Evolutionary conservation across 2,888 invertebrate species (phyloP), one percentile per base, ranked within the genome.

Genomic region (Athalia cordata): DNA sequence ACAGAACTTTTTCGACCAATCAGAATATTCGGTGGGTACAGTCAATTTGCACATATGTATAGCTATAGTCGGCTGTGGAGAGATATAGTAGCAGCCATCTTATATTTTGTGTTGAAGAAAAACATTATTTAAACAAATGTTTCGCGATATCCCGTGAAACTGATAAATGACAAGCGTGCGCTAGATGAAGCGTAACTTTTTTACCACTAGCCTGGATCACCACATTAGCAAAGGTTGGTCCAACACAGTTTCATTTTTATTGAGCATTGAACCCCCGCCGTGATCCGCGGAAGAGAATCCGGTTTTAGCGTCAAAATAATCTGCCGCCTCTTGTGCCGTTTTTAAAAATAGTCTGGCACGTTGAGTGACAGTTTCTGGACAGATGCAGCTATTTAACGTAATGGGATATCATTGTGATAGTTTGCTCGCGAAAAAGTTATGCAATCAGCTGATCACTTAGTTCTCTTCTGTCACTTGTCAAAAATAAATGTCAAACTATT

Each of bases 91-190:
- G 89, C 89, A 89, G 90, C 90, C 90, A 90, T 90, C 90, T 90
- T 90, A 89, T 90, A 90, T 90, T 90, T 90, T 89, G 89, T 88
- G 89, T 90, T 88, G 86, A 86, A 89, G 89, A 89, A 89, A 89
- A 90, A 90, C 89, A 89, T 89, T 86, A 86, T 85, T 87, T 85
- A 86, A 88, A 86, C 86, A 89, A 89, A 89, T 89, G 89, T 87
- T 86, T 86, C 87, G 86, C 81, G 85, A 84, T 84, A 83, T 85
- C 80, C 87, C 88, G 88, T 88, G 88, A 88, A 87, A 84, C 84
- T 84, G 86, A 84, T 83, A 83, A 84, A 81, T 83, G 84, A 84
- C 85, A 84, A 82, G 84, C 85, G 86, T 85, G 86, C 87, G 87
- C 87, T 87, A 88, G 85, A 87, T 89, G 89, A 88, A 87, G 89